Evolutionary conservation across 2,113 vertebrate species (phyloP), one percentile per base, ranked within the genome.

Genomic region (Pristiophorus japonicus): DNA sequence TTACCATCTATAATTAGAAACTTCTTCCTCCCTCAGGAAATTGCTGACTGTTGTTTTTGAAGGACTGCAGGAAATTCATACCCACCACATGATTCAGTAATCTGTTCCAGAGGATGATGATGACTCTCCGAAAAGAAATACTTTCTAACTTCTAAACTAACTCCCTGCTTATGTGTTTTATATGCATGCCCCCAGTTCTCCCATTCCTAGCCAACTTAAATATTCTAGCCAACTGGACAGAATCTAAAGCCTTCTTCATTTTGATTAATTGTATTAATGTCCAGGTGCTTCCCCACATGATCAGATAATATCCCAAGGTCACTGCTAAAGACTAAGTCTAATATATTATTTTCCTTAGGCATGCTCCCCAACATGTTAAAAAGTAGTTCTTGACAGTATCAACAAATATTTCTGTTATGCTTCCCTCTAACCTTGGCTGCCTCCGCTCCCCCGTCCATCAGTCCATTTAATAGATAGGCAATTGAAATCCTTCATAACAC

Each of bases 1-100:
- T 91, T 91, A 62, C 12, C 51, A 91, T 62, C 55, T 63, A 38
- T 92, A 63, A 65, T 92, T 92, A 92, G 4, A 63, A 92, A 92
- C 63, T 3, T 14, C 30, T 88, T 88, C 51, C 22, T 51, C 51
- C 51, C 27, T 88, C 88, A 65, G 88, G 88, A 92, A 92, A 63
- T 63, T 92, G 59, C 16, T 92, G 16, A 34, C 59, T 5, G 16
- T 38, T 81, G n/a, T 38, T 38, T 59, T 91, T 91, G 34, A 91
- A 91, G 88, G 16, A 20, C 55, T 63, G 30, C 14, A 42, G 59
- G 6, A 63, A 91, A 91, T 22, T 91, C 59, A 91, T 20, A 92
- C n/a, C 34, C 59, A 92, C 34, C 30, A 2, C 55, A 62, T 88
- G 85, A 91, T n/a, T 91, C 55, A 59, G 5, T 91, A 62, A 62